Conservation (phyloP, 2,888 invertebrate genomes). For the Auanema sp. region DNA sequence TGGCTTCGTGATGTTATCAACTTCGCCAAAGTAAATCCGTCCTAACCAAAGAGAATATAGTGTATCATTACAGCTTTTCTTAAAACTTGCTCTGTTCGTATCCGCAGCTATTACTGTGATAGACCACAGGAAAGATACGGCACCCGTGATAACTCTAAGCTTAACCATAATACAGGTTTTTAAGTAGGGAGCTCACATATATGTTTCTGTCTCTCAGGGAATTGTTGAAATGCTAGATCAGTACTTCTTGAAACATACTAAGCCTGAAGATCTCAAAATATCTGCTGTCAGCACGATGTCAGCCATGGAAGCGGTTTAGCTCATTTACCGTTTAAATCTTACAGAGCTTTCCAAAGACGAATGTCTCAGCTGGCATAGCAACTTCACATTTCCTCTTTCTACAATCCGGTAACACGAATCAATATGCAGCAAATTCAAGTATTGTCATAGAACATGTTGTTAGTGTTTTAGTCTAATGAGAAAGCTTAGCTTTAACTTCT, state of each 20-base stretch:
- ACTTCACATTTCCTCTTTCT: too few species aligned
- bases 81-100: constrained; percentile 46
- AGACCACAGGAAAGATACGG: constrained; percentile 42
- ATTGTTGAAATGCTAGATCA: constrained; percentile 49
- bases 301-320: neutral
- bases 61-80: constrained; percentile 25
- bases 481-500: too few species aligned
- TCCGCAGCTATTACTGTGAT: constrained; percentile 48
- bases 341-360: constrained; percentile 2
- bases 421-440: too few species aligned
- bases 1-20: constrained; percentile 50
- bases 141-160: constrained; percentile 43
- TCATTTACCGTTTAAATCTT: neutral
- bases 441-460: too few species aligned
- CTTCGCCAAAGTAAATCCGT: constrained; percentile 32
- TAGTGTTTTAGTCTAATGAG: too few species aligned
- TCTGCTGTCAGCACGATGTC: neutral
- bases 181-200: too few species aligned
- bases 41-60: neutral
- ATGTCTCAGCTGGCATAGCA: too few species aligned
- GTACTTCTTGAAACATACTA: constrained; percentile 32
- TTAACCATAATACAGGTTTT: constrained; percentile 45
- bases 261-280: constrained; percentile 19
- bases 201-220: constrained; percentile 33
- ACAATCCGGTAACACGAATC: too few species aligned